Percentiles rank a stretch among this genome's conserved stretches.
Conservation (phyloP, 2,797 vertebrate species). For the Brachyalestes nurse region DNA sequence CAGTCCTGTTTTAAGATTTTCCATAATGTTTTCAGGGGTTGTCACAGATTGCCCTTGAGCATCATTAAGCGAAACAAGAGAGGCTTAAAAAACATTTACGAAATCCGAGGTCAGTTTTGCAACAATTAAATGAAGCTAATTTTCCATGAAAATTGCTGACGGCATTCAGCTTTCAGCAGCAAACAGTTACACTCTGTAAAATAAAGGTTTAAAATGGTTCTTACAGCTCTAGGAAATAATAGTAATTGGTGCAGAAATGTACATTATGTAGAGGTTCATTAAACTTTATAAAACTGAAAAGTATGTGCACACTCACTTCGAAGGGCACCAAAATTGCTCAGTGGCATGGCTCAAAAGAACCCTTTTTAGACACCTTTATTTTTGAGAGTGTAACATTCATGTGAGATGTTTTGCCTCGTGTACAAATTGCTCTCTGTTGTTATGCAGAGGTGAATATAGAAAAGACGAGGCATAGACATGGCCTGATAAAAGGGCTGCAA, state of each 20-base stretch:
- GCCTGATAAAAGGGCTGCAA: conserved; percentile 53
- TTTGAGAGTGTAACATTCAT: conserved; percentile 25
- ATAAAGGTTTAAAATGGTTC: neutral
- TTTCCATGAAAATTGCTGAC: neutral
- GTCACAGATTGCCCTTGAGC: conserved; percentile 7
- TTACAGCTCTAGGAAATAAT: neutral
- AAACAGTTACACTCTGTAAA: conserved; percentile 52
- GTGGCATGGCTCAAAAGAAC: neutral
- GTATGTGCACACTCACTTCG: neutral
- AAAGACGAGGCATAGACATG: conserved; percentile 48
- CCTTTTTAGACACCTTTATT: neutral
- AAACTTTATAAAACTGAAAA: neutral
- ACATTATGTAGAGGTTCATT: neutral
- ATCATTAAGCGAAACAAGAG: conserved; percentile 20
- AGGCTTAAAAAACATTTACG: conserved; percentile 20
- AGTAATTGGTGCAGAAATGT: neutral
- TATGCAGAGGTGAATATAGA: conserved; percentile 61
- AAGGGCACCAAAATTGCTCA: neutral
- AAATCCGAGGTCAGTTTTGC: conserved; percentile 18
- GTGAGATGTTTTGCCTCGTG: conserved; percentile 45
- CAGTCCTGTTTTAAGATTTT: conserved; percentile 6
- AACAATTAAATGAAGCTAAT: conserved; percentile 29
- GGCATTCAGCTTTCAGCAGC: conserved; percentile 6
- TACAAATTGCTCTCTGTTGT: conserved; percentile 60
- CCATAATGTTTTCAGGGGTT: conserved; percentile 12